A percentile compares a stretch with the other conserved stretches of the same genome.
Evolutionary conservation across 2,888 invertebrate species (phyloP).

Genomic region (Tinea semifulvella): DNA sequence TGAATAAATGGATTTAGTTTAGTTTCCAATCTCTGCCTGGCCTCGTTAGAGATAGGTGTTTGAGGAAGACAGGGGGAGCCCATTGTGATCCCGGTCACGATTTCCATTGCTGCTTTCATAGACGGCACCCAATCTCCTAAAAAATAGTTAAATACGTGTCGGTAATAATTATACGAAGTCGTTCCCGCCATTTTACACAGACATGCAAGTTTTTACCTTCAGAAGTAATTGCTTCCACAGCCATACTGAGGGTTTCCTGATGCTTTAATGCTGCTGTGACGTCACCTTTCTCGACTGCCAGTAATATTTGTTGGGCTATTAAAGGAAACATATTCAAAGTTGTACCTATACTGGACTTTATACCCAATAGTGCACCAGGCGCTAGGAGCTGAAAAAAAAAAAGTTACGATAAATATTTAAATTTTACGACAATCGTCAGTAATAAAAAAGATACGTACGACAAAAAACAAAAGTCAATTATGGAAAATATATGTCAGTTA

Average conservation of each 20-base stretch:
- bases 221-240: slow-evolving; percentile 55
- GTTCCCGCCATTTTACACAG: too few species aligned
- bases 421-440: not conserved
- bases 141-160: too few species aligned
- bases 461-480: too few species aligned
- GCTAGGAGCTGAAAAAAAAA: slow-evolving; percentile 64
- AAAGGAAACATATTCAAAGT: slow-evolving; percentile 73
- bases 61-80: slow-evolving; percentile 71
- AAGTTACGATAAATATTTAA: not conserved
- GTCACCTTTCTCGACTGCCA: slow-evolving; percentile 55
- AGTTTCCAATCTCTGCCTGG: slow-evolving; percentile 26
- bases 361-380: slow-evolving; percentile 73
- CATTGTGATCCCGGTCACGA: slow-evolving; percentile 66
- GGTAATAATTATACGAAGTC: too few species aligned
- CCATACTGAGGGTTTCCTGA: slow-evolving; percentile 63
- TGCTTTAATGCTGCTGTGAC: slow-evolving; percentile 49
- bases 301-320: slow-evolving; percentile 63
- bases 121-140: slow-evolving; percentile 73
- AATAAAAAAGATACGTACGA: not conserved
- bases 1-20: too few species aligned
- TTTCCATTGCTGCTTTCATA: slow-evolving; percentile 75
- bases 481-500: too few species aligned
- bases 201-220: slow-evolving; percentile 60
- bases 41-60: slow-evolving; percentile 46
- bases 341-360: slow-evolving; percentile 77